Evolutionary conservation across 2,888 invertebrate genomes (phyloP).

Genomic region (Ceriagrion tenellum): DNA sequence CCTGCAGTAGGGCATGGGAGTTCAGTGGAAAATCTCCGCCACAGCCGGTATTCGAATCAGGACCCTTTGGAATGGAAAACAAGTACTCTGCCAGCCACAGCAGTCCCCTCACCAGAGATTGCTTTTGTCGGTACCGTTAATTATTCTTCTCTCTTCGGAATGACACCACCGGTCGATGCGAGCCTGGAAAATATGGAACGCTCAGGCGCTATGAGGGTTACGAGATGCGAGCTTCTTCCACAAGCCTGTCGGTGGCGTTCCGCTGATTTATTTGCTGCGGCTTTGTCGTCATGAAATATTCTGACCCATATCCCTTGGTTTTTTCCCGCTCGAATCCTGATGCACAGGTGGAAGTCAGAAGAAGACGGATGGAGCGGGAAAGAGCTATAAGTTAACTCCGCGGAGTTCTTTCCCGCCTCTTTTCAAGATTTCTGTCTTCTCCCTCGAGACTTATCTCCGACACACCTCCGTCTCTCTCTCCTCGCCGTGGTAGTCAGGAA

Average conservation of each 20-base stretch:
- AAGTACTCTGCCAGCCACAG: no score
- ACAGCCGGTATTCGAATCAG: no score
- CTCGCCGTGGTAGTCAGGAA: neutral
- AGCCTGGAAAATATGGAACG: neutral
- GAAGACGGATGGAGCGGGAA: neutral
- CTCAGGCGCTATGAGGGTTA: neutral
- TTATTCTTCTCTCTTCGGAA: neutral
- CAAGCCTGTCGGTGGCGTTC: neutral
- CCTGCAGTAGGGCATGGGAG: no score
- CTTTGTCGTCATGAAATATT: neutral
- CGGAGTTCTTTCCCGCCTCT: neutral
- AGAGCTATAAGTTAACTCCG: neutral
- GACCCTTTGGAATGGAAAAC: no score
- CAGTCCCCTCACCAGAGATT: no score
- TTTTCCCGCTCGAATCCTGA: neutral
- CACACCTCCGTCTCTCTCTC: neutral
- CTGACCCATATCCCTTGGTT: constrained; percentile 26
- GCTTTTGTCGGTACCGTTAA: neutral
- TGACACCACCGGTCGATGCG: neutral
- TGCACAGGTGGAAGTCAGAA: neutral
- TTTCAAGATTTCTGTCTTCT: neutral
- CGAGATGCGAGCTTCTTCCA: neutral
- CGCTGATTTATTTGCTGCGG: neutral
- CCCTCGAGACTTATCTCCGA: neutral
- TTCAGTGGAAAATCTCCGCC: no score